Evolutionary conservation across 2,888 invertebrate genomes (phyloP), one percentile per base, ranked within the genome.

Genomic region (Diploptera punctata): DNA sequence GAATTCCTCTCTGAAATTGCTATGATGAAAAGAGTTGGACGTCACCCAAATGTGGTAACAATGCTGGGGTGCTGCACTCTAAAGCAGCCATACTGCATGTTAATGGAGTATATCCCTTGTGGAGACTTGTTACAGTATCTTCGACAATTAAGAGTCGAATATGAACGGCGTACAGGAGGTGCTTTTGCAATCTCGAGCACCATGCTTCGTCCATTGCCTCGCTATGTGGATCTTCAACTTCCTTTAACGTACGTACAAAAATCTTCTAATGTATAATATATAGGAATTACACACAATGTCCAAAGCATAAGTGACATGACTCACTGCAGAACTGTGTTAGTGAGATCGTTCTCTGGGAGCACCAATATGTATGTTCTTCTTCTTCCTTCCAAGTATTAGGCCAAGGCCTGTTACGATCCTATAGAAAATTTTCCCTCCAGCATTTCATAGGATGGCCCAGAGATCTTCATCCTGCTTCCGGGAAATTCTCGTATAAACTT

Each of bases 91-190:
- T 87, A 90, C 62, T 88, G 92, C 74, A 90, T 94, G 76, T 84
- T 95, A 9, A 87, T 95, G 82, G 94, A 95, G 80, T 93, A 90
- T 79, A 90, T 93, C 13, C 90, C 93, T 0, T 88, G 91, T 75
- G 94, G 94, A 0, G 93, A 93, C 79, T 83, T 95, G 70, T 88
- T 91, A 65, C 84, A 86, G 0, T 86, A 92, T 75, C 83, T 92
- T 24, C 79, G 73, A 21, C 67, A 52, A 5, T 57, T 74, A 3
- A 43, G 75, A 16, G 68, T 70, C n/a, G 73, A 75, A 33, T 75
- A 71, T 61, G 74, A 75, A 67, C 70, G 71, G 2, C 33, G 60
- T 4, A 68, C 69, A 1, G 68, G 67, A n/a, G 16, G 31, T 2
- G 2, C 18, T 24, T 57, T 71, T n/a, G 60, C 71, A n/a, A 54